A percentile compares a stretch with the other conserved stretches of the same genome.
phyloP scores from a whole-genome alignment of 2,888 invertebrate species.

The Aromia moschata region DNA sequence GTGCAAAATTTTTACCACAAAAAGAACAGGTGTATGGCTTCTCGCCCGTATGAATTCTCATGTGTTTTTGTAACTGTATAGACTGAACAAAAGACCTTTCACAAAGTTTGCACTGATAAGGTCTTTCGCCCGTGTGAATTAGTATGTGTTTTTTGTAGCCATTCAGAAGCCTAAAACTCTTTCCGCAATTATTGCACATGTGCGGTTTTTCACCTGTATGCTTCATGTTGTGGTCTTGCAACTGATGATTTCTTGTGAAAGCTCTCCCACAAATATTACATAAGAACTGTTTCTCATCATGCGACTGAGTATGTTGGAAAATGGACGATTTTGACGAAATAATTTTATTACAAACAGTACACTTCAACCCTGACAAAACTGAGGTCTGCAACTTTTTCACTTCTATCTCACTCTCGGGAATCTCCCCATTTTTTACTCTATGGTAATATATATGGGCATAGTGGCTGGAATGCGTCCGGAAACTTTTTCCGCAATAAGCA shows the following conservation, averaged over 20 bases:
- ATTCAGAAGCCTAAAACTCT: constrained; percentile 47
- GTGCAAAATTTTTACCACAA: constrained; percentile 56
- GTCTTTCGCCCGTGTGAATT: constrained; percentile 51
- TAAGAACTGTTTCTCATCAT: constrained; percentile 45
- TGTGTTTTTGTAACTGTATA: constrained; percentile 51
- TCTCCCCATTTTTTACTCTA: constrained; percentile 20
- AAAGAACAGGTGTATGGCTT: constrained; percentile 44
- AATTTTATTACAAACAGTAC: constrained; percentile 32
- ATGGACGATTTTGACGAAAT: constrained; percentile 40
- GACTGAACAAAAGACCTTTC: constrained; percentile 54
- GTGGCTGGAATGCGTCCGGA: constrained; percentile 4
- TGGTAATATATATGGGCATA: constrained; percentile 11
- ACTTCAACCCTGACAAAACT: constrained; percentile 16
- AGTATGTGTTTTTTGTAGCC: constrained; percentile 49
- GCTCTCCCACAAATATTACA: constrained; percentile 47
- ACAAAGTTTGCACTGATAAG: constrained; percentile 59
- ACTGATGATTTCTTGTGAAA: constrained; percentile 43
- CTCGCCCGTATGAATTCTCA: constrained; percentile 53
- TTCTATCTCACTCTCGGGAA: constrained; percentile 1
- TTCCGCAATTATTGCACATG: constrained; percentile 49
- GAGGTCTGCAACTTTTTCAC: background rate
- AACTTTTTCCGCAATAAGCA: constrained; percentile 12
- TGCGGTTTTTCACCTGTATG: constrained; percentile 53
- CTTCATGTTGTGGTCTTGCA: constrained; percentile 43
- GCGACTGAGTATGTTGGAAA: constrained; percentile 42